These are phyloP conservation scores for Sebastes schlegelii DNA, from an alignment of 2,113 vertebrate species.

Conservation along the genomic window DNA sequence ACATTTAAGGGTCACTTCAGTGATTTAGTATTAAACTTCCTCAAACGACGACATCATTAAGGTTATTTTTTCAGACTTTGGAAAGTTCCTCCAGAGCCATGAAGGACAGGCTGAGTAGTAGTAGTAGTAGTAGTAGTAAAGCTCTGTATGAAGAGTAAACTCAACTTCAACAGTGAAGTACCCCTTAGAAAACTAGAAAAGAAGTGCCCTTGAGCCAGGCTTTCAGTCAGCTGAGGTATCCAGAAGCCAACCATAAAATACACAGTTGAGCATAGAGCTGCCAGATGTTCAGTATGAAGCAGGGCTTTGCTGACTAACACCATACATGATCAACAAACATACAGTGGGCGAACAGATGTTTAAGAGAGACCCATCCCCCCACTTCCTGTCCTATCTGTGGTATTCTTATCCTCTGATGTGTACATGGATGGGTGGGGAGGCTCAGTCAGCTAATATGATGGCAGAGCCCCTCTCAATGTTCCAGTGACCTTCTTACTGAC, in stretches of 20 bases:
- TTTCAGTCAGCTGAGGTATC: conserved; percentile 17
- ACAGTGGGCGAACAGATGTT: conserved; percentile 61
- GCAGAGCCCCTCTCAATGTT: not conserved
- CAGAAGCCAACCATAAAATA: conserved; percentile 21
- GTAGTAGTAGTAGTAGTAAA: too few species aligned
- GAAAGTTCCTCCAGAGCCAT: not conserved
- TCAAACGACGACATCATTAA: not conserved
- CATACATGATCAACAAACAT: conserved; percentile 51
- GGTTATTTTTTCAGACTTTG: not conserved
- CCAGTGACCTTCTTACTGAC: conserved; percentile 23
- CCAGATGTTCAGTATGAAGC: conserved; percentile 50
- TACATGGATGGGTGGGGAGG: conserved; percentile 10
- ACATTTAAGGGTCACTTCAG: not conserved
- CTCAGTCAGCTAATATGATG: conserved; percentile 17
- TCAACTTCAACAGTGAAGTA: not conserved
- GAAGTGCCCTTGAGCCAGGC: conserved; percentile 5
- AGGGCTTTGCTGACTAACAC: conserved; percentile 35
- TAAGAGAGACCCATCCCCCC: conserved; percentile 18
- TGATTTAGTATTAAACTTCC: not conserved
- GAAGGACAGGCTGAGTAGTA: not conserved
- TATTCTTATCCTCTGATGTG: conserved; percentile 64
- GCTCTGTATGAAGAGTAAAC: not conserved
- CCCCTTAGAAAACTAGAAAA: not conserved
- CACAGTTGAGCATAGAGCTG: conserved; percentile 5
- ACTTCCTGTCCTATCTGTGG: conserved; percentile 43